These are phyloP conservation scores for Aleiodes testaceus DNA, from an alignment of 2,888 invertebrate genomes.

Conservation along the genomic window DNA sequence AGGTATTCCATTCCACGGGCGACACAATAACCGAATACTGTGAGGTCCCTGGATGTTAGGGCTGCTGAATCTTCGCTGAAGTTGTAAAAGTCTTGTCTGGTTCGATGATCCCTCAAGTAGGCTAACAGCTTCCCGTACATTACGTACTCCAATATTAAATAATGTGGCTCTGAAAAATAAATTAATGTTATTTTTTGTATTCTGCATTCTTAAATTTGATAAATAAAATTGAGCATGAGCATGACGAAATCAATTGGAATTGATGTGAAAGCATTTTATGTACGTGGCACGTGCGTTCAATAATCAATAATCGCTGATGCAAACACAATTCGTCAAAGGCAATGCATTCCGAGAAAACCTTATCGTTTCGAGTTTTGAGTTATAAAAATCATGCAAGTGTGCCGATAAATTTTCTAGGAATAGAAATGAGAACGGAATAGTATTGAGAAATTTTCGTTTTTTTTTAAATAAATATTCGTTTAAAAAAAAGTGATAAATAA, in stretches of 20 bases:
- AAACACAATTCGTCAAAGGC: conserved; percentile 41
- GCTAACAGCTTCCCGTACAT: conserved; percentile 88
- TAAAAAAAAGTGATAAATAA: no score
- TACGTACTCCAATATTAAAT: conserved; percentile 89
- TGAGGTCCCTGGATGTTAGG: conserved; percentile 82
- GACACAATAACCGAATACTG: conserved; percentile 87
- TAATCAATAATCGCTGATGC: conserved; percentile 54
- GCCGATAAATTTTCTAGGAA: not conserved
- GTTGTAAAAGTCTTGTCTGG: conserved; percentile 76
- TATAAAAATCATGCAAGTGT: conserved; percentile 17
- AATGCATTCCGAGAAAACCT: not conserved
- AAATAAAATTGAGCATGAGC: conserved; percentile 1
- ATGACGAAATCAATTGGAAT: no score
- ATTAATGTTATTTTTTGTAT: conserved; percentile 9
- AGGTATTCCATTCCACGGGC: conserved; percentile 91
- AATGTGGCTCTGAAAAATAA: conserved; percentile 82
- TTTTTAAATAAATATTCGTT: no score
- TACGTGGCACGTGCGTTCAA: conserved; percentile 51
- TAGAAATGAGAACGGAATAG: not conserved
- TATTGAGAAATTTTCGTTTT: no score
- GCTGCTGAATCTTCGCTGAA: conserved; percentile 80
- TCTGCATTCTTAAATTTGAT: not conserved
- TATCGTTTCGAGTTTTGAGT: conserved; percentile 20
- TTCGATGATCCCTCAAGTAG: conserved; percentile 80
- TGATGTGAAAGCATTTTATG: conserved; percentile 23